Base-by-base conservation (phyloP, 2,797 vertebrate genomes). In the Zalophus californianus region DNA sequence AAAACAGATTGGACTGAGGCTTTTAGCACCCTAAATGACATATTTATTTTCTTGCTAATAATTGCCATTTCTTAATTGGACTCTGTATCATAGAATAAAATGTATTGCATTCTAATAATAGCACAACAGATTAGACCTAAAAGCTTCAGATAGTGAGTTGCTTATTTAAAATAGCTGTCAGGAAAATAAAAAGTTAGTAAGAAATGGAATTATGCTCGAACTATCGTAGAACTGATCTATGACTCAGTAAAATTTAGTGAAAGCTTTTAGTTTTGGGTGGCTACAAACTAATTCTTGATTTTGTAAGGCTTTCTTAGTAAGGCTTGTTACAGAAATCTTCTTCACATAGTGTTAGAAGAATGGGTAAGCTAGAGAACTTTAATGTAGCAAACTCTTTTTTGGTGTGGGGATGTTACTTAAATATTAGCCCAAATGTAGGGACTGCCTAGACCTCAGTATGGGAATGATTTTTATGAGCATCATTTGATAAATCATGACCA, bases 121-220 rank as follows among this genome's bases (percentile, higher is more conserved):
- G 21, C 32, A 89, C 32, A 90, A 60, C 14, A 52, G n/a, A 86
- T 54, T 52, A 85, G 48, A 87, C 56, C 44, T 87, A 58, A 83
- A 91, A 91, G n/a, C 15, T 21, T 93, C 38, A 86, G 73, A 56
- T 88, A 48, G 12, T 86, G 35, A 93, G 56, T 48, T 91, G 35
- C 6, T 92, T 90, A 68, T 92, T 91, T 96, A 52, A 91, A 70
- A 78, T 50, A 91, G 3, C 66, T 84, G 50, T 94, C 77, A 94
- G n/a, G 78, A 91, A 96, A 96, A 80, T 77, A 80, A 18, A 9
- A 94, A 60, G n/a, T 89, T 93, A 96, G 21, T 23, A 96, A 83
- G 54, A 68, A 44, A 75, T 68, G 79, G 56, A 78, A 72, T 90
- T 84, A 21, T 92, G 48, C 85, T 77, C 91, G 88, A 44, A 94